phyloP scores from a whole-genome alignment of 1,140 invertebrate genomes.

The Papilio glaucus region DNA sequence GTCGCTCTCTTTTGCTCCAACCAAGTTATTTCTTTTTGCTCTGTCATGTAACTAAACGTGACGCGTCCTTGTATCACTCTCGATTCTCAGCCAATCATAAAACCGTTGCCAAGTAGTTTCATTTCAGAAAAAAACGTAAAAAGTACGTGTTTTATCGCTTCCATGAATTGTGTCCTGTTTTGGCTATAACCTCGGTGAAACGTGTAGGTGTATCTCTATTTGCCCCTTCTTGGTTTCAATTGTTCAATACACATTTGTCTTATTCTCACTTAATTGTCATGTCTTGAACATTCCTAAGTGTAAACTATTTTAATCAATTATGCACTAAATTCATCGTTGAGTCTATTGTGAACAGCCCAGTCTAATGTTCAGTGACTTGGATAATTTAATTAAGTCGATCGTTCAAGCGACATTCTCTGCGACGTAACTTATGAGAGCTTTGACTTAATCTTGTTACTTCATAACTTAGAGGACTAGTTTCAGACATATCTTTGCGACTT shows the following conservation, averaged over 20 bases:
- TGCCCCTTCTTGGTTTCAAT: too few species aligned
- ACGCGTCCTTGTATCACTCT: not conserved
- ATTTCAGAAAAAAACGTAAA: not conserved
- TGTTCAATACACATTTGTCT: too few species aligned
- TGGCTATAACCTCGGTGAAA: too few species aligned
- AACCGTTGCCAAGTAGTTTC: not conserved
- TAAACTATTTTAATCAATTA: not conserved
- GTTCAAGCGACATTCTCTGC: constrained; percentile 11
- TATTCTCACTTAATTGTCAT: not conserved
- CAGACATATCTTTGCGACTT: not conserved
- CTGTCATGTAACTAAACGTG: not conserved
- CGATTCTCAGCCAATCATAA: not conserved
- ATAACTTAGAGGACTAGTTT: constrained; percentile 19
- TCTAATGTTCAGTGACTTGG: constrained; percentile 5
- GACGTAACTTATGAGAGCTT: constrained; percentile 15
- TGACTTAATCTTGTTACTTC: constrained; percentile 24
- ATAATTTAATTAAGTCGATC: constrained; percentile 9
- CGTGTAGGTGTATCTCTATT: too few species aligned
- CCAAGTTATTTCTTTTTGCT: not conserved
- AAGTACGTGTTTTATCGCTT: too few species aligned
- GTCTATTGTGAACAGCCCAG: not conserved
- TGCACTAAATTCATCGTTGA: not conserved
- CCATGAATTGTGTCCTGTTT: too few species aligned
- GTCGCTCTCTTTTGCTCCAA: not conserved
- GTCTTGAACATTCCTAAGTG: not conserved